Percentiles rank a stretch among this genome's conserved stretches.
phyloP scores from a whole-genome alignment of 1,140 invertebrate species.

The Halictus rubicundus region DNA sequence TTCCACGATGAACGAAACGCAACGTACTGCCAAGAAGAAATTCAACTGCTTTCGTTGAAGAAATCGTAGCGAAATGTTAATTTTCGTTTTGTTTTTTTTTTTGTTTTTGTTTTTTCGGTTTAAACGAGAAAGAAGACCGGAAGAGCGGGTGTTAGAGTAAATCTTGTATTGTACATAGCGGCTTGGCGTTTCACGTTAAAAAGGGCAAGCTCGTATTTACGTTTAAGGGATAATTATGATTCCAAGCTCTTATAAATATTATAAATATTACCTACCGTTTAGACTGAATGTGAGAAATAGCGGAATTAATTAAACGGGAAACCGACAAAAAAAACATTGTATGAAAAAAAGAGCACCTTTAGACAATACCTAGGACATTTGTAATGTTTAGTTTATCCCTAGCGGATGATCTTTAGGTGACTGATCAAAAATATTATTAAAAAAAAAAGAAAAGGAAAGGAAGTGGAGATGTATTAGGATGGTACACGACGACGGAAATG shows the following conservation, averaged over 20 bases:
- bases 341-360: constrained; percentile 62
- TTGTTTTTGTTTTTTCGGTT: neutral
- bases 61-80: neutral
- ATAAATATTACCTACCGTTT: constrained; percentile 59
- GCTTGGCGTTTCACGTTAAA: constrained; percentile 51
- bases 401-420: constrained; percentile 47
- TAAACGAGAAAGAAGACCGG: neutral
- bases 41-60: constrained; percentile 40
- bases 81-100: neutral
- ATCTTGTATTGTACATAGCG: constrained; percentile 54
- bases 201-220: constrained; percentile 40
- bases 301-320: constrained; percentile 32
- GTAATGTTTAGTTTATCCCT: constrained; percentile 54
- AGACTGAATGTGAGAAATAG: constrained; percentile 68
- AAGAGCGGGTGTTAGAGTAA: neutral
- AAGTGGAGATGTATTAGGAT: neutral
- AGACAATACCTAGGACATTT: constrained; percentile 74
- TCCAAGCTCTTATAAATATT: constrained; percentile 63
- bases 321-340: constrained; percentile 21
- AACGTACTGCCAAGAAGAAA: constrained; percentile 52
- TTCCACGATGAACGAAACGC: constrained; percentile 19
- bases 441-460: constrained; percentile 25
- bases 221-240: constrained; percentile 46
- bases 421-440: constrained; percentile 20
- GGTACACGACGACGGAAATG: neutral